phyloP scores from a whole-genome alignment of 2,113 vertebrate genomes.

The Austrofundulus limnaeus region DNA sequence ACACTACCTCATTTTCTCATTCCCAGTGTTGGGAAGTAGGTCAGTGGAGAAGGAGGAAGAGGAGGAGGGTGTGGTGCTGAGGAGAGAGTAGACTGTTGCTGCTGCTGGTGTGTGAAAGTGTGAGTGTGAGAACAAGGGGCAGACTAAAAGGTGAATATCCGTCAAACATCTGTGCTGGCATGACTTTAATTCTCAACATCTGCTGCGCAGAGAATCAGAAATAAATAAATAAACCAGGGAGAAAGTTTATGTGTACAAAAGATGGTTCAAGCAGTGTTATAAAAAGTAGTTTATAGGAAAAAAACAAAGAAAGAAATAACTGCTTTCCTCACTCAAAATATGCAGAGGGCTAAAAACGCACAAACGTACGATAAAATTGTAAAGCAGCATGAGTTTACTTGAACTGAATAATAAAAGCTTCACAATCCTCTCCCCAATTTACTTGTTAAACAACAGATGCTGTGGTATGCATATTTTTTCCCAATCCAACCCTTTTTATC shows the following conservation, averaged over 20 bases:
- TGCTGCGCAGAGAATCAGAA: constrained; percentile 19
- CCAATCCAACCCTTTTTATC: not conserved
- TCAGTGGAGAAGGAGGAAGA: constrained; percentile 65
- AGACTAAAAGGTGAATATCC: constrained; percentile 10
- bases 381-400: not conserved
- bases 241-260: too few species aligned
- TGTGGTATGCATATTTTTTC: too few species aligned
- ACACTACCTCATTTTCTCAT: constrained; percentile 59
- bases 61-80: constrained; percentile 13
- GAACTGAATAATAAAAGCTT: not conserved
- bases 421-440: constrained; percentile 3
- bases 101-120: constrained; percentile 10
- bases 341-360: not conserved
- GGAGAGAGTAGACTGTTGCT: constrained; percentile 42
- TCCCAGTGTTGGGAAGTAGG: constrained; percentile 69
- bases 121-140: not conserved
- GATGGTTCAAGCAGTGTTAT: too few species aligned
- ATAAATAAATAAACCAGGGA: not conserved
- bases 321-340: too few species aligned
- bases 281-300: not conserved
- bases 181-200: constrained; percentile 33
- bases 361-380: not conserved
- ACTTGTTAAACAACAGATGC: not conserved
- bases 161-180: constrained; percentile 44
- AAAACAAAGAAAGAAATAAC: too few species aligned